Evolutionary conservation across 2,888 invertebrate species (phyloP), one percentile per base, ranked within the genome.

Genomic region (Dermolepida albohirtum): DNA sequence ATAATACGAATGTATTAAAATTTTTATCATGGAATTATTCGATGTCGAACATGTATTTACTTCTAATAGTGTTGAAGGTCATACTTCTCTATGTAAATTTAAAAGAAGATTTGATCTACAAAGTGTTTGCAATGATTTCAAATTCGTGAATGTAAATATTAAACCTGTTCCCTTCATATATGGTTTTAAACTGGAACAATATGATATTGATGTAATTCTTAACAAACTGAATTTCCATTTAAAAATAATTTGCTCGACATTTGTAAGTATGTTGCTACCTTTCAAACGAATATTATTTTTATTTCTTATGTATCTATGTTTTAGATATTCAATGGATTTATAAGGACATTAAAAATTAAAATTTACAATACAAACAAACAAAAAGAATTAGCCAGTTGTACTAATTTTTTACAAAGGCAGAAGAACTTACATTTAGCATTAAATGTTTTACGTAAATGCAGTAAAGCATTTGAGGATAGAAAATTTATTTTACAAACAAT

Each of bases 121-220:
- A 27, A 66, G 54, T 57, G 66, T 66, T 6, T 66, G 66, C 44
- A 66, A 55, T 16, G 66, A 66, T 29, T 66, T 66, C 29, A 66
- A 55, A 44, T 66, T 66, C 47, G 66, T 66, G 16, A 66, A 66
- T 43, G 55, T 66, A 11, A 66, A 40, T 47, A 55, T 54, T 16
- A 66, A 66, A 39, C 43, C 66, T 40, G 27, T 66, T 14, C 66
- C 66, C 22, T 39, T 66, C 34, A 55, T 66, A 54, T 55, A 34
- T 17, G 66, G 66, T 16, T 66, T 51, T 17, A 54, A 55, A 41
- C 29, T 47, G 40, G 66, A 66, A 44, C 66, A 66, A 34, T 66
- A 55, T 43, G 66, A 66, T 43, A 54, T 66, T 10, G 66, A 66
- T 47, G 66, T 66, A 17, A 66, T 66, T 43, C 27, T 66, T n/a